Evolutionary conservation across 2,113 vertebrate species (phyloP).

Genomic region (Amazona vittata): DNA sequence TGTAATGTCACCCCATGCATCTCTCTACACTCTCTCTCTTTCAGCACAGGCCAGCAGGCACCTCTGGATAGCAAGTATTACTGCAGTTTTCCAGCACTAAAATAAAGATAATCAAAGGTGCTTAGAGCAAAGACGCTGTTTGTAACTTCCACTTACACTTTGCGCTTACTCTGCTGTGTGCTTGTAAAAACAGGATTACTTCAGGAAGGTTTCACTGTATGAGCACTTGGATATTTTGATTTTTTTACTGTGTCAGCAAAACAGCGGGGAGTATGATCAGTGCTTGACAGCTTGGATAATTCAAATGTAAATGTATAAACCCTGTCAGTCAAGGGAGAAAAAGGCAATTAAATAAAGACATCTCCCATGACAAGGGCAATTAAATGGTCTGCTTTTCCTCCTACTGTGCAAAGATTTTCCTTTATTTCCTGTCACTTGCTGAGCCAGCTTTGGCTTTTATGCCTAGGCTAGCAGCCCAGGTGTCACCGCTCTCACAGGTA

Average conservation of each 20-base stretch:
- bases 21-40: not conserved
- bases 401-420: not conserved
- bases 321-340: not conserved
- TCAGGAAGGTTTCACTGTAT: not conserved
- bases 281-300: conserved; percentile 24
- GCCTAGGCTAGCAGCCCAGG: not conserved
- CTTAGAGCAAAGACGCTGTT: not conserved
- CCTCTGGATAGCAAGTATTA: not conserved
- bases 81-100: not conserved
- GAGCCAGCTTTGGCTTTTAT: conserved; percentile 2
- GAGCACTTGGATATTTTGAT: not conserved
- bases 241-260: not conserved
- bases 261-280: not conserved
- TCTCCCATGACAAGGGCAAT: conserved; percentile 40
- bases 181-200: not conserved
- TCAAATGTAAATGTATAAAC: conserved; percentile 40
- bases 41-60: not conserved
- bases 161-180: not conserved
- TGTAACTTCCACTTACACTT: not conserved
- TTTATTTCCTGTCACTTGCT: not conserved
- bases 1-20: not conserved
- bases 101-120: not conserved
- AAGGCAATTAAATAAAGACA: conserved; percentile 44
- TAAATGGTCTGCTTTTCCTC: conserved; percentile 21
- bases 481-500: not conserved